phyloP scores from a whole-genome alignment of 2,888 invertebrate genomes.

The Eupeodes latifasciatus region DNA sequence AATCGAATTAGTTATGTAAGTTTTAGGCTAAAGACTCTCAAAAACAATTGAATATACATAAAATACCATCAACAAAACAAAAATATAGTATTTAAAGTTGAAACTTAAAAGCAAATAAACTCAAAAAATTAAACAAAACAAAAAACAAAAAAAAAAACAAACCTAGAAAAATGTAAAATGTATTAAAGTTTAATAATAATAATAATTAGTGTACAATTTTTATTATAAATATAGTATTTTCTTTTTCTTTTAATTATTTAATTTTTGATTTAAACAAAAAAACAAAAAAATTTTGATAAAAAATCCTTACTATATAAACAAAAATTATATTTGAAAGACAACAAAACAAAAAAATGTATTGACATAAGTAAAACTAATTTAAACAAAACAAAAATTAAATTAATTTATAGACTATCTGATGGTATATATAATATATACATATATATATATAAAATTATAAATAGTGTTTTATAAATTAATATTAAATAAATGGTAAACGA shows the following conservation, averaged over 20 bases:
- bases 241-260: constrained; percentile 15
- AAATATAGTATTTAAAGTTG: constrained; percentile 46
- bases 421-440: constrained; percentile 60
- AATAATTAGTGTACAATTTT: constrained; percentile 74
- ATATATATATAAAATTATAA: constrained; percentile 58
- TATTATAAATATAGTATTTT: constrained; percentile 57
- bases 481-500: constrained; percentile 52
- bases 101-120: constrained; percentile 72
- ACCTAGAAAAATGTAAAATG: constrained; percentile 73
- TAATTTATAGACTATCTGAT: constrained; percentile 75
- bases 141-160: constrained; percentile 15
- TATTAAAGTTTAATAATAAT: constrained; percentile 56
- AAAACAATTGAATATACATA: constrained; percentile 47
- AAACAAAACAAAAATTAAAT: constrained; percentile 62
- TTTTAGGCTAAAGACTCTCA: constrained; percentile 39
- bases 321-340: constrained; percentile 66
- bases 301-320: constrained; percentile 51
- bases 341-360: constrained; percentile 48
- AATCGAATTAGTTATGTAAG: constrained; percentile 72
- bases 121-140: constrained; percentile 48
- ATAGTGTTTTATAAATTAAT: constrained; percentile 75
- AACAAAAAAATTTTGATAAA: constrained; percentile 23
- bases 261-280: constrained; percentile 30
- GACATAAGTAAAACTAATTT: constrained; percentile 35
- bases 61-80: constrained; percentile 41